These are phyloP conservation scores for Rhinella marina DNA, from an alignment of 2,797 vertebrate genomes.

Conservation along the genomic window DNA sequence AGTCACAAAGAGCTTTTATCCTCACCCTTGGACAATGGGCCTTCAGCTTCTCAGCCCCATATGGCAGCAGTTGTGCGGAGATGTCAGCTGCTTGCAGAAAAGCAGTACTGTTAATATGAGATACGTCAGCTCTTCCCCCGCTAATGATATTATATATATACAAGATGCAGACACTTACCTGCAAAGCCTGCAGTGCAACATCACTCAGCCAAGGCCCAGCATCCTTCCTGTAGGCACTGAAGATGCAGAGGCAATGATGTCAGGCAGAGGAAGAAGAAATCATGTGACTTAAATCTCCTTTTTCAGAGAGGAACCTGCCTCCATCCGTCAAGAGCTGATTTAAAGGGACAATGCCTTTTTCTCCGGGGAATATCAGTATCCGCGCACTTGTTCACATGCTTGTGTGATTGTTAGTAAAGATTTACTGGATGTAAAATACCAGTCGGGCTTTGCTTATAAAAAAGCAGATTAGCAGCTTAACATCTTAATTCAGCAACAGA, in stretches of 20 bases:
- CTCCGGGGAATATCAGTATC: background rate
- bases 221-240: conserved; percentile 70
- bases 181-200: conserved; percentile 75
- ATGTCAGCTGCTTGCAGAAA: conserved; percentile 48
- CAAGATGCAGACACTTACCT: conserved; percentile 72
- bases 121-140: background rate
- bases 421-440: conserved; percentile 26
- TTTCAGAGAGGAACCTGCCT: conserved; percentile 52
- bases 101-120: conserved; percentile 15
- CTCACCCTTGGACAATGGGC: conserved; percentile 56
- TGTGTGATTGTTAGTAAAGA: background rate
- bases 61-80: conserved; percentile 55
- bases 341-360: conserved; percentile 48
- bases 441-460: conserved; percentile 17
- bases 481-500: background rate
- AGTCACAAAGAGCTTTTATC: conserved; percentile 19
- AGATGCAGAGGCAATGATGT: conserved; percentile 75
- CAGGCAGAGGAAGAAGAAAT: conserved; percentile 72
- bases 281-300: conserved; percentile 72
- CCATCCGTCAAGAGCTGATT: conserved; percentile 28
- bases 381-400: background rate
- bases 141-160: background rate
- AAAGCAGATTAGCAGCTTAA: conserved; percentile 36
- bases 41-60: conserved; percentile 59
- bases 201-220: conserved; percentile 71